Conservation (phyloP, 2,113 vertebrate genomes). For the Mormoops blainvillei region DNA sequence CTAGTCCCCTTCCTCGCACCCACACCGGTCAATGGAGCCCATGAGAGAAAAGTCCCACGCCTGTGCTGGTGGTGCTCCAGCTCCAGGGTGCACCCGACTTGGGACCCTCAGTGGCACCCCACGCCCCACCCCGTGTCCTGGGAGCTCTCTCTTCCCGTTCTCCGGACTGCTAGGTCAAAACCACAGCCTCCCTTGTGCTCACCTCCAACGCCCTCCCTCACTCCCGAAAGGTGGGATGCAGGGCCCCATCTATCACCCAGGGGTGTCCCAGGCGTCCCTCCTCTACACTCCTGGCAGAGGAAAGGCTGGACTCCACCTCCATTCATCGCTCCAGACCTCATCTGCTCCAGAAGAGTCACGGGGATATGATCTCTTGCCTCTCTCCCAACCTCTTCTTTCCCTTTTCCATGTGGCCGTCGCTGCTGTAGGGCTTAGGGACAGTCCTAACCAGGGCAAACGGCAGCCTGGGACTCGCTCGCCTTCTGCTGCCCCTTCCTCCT, state of each 20-base stretch:
- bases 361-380: not conserved
- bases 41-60: not conserved
- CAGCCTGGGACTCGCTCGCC: accelerated
- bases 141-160: too few species aligned
- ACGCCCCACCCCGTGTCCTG: not conserved
- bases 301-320: not conserved
- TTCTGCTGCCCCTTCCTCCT: not conserved
- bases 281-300: not conserved
- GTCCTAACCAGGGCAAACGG: not conserved
- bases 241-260: not conserved
- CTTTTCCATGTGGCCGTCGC: not conserved
- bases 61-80: accelerated
- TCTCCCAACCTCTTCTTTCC: not conserved
- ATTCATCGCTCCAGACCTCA: not conserved
- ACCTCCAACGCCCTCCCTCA: not conserved
- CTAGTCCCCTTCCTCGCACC: not conserved
- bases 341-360: accelerated
- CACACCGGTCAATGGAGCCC: not conserved
- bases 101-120: not conserved
- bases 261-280: not conserved
- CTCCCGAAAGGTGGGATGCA: not conserved
- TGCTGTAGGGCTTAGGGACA: not conserved
- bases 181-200: not conserved
- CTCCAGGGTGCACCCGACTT: not conserved
- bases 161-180: not conserved